Evolutionary conservation across 2,888 invertebrate genomes (phyloP).

Genomic region (Prosapia bicincta): DNA sequence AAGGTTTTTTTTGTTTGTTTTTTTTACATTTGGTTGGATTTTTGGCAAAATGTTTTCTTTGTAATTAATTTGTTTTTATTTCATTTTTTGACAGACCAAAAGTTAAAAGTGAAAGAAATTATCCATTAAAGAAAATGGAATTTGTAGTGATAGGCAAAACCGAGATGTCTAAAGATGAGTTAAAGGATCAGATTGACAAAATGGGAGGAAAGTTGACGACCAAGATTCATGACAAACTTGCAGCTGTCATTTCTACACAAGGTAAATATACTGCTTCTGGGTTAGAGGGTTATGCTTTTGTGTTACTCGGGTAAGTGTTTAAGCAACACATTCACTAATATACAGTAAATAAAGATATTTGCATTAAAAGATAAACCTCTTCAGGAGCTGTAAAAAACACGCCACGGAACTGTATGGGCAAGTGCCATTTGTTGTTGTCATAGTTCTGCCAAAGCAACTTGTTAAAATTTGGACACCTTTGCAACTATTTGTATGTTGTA

Average conservation of each 20-base stretch:
- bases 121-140: slow-evolving; percentile 72
- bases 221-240: slow-evolving; percentile 61
- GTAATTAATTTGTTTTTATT: slow-evolving; percentile 15
- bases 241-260: slow-evolving; percentile 71
- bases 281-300: too few species aligned
- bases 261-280: too few species aligned
- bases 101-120: slow-evolving; percentile 54
- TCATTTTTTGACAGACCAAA: slow-evolving; percentile 53
- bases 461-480: too few species aligned
- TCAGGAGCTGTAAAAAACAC: too few species aligned
- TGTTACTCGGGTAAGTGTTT: too few species aligned
- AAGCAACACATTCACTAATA: too few species aligned
- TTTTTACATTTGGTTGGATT: neutral
- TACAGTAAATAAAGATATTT: too few species aligned
- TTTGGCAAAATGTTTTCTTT: slow-evolving; percentile 3
- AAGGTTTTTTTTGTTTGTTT: neutral
- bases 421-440: too few species aligned
- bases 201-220: slow-evolving; percentile 72
- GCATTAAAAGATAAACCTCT: too few species aligned
- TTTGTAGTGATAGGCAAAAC: slow-evolving; percentile 66
- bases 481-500: too few species aligned
- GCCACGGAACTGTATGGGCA: too few species aligned
- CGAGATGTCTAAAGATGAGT: slow-evolving; percentile 54
- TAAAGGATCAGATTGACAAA: slow-evolving; percentile 65
- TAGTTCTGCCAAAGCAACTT: too few species aligned